These are phyloP conservation scores for Trichogramma pretiosum DNA, from an alignment of 1,140 invertebrate genomes.

Conservation along the genomic window DNA sequence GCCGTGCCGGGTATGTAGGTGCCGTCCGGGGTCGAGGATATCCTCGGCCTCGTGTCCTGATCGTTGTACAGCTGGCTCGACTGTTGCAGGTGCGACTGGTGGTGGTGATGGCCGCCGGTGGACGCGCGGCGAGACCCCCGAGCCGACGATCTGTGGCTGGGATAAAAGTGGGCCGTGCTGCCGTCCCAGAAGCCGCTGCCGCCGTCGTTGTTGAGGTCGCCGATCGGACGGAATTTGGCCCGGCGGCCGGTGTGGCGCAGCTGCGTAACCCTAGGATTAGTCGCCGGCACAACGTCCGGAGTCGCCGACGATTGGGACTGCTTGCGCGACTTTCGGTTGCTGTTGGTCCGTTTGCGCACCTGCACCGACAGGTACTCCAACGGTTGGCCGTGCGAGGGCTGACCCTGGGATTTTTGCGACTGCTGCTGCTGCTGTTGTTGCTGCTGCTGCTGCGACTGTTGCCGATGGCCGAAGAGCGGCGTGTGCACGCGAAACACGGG, in stretches of 20 bases:
- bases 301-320: constrained; percentile 28
- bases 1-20: constrained; percentile 64
- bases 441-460: background rate
- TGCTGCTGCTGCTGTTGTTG: constrained; percentile 20
- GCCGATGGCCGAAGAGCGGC: background rate
- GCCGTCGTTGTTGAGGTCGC: constrained; percentile 18
- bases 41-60: constrained; percentile 47
- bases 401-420: constrained; percentile 9
- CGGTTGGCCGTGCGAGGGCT: background rate
- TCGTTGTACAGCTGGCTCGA: constrained; percentile 52
- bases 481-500: constrained; percentile 31
- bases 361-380: background rate
- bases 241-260: constrained; percentile 52
- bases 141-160: too few relatives aligned
- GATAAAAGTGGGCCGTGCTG: constrained; percentile 43
- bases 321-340: background rate
- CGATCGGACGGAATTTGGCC: constrained; percentile 34
- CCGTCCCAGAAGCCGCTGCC: constrained; percentile 41
- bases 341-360: constrained; percentile 11
- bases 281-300: constrained; percentile 41
- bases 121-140: too few relatives aligned
- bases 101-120: constrained; percentile 48
- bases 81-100: too few relatives aligned
- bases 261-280: constrained; percentile 51
- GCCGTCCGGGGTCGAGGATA: constrained; percentile 27